phyloP scores from a whole-genome alignment of 1,140 invertebrate species.

The Panagrolaimus sp. region DNA sequence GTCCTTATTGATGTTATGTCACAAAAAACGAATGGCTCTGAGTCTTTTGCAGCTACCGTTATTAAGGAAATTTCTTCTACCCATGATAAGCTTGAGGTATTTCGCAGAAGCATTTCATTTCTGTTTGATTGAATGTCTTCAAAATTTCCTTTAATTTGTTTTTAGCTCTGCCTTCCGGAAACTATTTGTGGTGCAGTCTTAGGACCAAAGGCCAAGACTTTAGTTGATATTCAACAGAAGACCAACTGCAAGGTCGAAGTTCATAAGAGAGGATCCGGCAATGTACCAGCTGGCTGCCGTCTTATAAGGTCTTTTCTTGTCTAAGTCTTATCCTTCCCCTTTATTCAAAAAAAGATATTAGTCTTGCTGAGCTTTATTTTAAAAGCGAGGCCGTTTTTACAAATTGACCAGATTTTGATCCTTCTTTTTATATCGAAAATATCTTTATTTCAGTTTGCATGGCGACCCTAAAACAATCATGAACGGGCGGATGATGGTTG shows the following conservation, averaged over 20 bases:
- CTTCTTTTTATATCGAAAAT: not conserved
- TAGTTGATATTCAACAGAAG: slow-evolving; percentile 91
- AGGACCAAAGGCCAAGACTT: slow-evolving; percentile 84
- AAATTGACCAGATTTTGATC: not conserved
- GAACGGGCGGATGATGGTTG: slow-evolving; percentile 42
- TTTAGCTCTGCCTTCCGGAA: slow-evolving; percentile 67
- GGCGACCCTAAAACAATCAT: slow-evolving; percentile 38
- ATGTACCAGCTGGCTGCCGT: slow-evolving; percentile 87
- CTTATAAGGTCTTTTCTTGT: slow-evolving; percentile 70
- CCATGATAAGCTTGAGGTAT: slow-evolving; percentile 19
- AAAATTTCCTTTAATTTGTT: not conserved
- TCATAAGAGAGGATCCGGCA: slow-evolving; percentile 93
- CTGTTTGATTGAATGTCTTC: too few species aligned
- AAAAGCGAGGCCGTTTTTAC: not conserved
- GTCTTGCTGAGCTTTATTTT: not conserved
- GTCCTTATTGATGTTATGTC: slow-evolving; percentile 49
- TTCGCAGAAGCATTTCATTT: too few species aligned
- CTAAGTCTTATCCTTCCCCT: slow-evolving; percentile 4
- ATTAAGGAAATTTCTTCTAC: slow-evolving; percentile 39
- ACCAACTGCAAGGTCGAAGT: slow-evolving; percentile 95
- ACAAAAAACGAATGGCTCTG: slow-evolving; percentile 36
- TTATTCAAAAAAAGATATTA: slow-evolving; percentile 4
- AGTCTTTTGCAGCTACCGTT: slow-evolving; percentile 36
- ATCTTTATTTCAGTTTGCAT: slow-evolving; percentile 46
- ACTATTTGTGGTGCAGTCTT: slow-evolving; percentile 89